A percentile compares a stretch with the other conserved stretches of the same genome.
phyloP scores from a whole-genome alignment of 2,797 vertebrate genomes.

The Denticeps clupeoides region DNA sequence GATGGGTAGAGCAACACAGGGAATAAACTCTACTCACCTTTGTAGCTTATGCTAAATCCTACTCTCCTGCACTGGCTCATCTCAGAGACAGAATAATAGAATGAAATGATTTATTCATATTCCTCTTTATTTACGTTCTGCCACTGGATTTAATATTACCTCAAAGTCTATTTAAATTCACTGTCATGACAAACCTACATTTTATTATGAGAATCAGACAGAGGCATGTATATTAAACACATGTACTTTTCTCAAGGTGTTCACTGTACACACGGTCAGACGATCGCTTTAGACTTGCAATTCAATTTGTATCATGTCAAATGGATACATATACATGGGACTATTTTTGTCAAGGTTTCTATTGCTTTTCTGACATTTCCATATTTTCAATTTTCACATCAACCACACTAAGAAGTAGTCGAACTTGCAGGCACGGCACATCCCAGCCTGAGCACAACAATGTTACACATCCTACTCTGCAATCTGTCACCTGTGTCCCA shows the following conservation, averaged over 20 bases:
- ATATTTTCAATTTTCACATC: conserved; percentile 43
- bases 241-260: neutral
- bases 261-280: neutral
- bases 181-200: too few relatives aligned
- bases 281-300: neutral
- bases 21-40: too few relatives aligned
- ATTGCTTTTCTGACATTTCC: conserved; percentile 26
- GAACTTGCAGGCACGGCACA: conserved; percentile 13
- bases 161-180: too few relatives aligned
- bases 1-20: too few relatives aligned
- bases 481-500: conserved; percentile 24
- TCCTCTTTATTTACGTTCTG: too few relatives aligned
- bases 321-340: conserved; percentile 5
- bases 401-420: conserved; percentile 20
- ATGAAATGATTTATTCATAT: too few relatives aligned
- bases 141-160: too few relatives aligned
- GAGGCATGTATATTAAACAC: too few relatives aligned
- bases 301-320: neutral
- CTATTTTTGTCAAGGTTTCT: conserved; percentile 6
- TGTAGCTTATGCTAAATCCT: too few relatives aligned
- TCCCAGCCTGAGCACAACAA: conserved; percentile 8
- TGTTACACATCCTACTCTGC: conserved; percentile 18
- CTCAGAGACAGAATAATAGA: too few relatives aligned
- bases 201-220: too few relatives aligned
- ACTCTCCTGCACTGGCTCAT: too few relatives aligned